Evolutionary conservation across 2,113 vertebrate genomes (phyloP), one percentile per base, ranked within the genome.

Genomic region (Neotoma lepida): DNA sequence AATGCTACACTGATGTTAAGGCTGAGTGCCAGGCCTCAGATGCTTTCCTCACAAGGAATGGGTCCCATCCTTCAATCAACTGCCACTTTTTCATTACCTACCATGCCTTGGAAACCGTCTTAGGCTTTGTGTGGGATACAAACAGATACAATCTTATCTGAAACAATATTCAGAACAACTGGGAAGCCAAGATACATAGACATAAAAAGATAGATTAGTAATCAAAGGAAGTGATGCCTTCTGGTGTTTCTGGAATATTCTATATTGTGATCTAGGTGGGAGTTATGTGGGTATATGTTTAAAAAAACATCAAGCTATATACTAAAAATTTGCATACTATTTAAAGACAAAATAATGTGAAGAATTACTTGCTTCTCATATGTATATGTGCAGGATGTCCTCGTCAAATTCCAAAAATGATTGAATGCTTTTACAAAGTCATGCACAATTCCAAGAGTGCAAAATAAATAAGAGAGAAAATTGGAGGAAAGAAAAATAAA

Each of bases 401-500:
- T 94, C 81, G 61, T 74, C 30, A 56, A 89, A 93, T 84, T 88
- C 35, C 20, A 71, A 91, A 91, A 95, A 61, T 58, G 14, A 88
- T 91, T n/a, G 64, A 94, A 87, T 9, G 28, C 81, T 93, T 90
- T 95, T 86, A 76, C 51, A 92, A 93, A 95, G 58, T 74, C 56
- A 88, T 71, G 61, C 4, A 54, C 9, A 88, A 88, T 88, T 88
- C 66, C 24, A 70, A 91, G n/a, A 90, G 68, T 90, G 77, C 18
- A 91, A 95, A 94, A 86, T 94, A 97, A 95, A 94, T 78, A 95
- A 80, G 9, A 18, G 14, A 61, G 84, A 91, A 94, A 90, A 93
- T 44, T 86, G 15, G 18, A 90, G 30, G 74, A 95, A 96, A 96
- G 92, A 95, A 96, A 97, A 96, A 94, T 94, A 95, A 95, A 90